phyloP scores from a whole-genome alignment of 2,113 vertebrate species.

The Microtus montanus region DNA sequence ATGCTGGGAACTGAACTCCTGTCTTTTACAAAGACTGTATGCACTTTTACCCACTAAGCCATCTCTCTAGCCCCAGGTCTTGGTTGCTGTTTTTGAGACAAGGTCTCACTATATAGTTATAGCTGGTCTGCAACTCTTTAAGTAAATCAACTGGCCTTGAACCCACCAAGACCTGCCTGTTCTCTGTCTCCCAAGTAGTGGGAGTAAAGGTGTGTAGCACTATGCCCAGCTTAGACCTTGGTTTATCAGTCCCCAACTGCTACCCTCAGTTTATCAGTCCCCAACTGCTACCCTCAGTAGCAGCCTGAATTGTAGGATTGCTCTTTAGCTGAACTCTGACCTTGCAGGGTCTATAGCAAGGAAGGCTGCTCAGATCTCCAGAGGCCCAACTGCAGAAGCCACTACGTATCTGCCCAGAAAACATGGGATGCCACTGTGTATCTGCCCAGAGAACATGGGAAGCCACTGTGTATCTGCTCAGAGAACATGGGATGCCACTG shows the following conservation, averaged over 20 bases:
- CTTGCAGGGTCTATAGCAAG: not conserved
- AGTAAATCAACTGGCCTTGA: not conserved
- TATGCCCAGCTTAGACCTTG: not conserved
- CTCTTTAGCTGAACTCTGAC: not conserved
- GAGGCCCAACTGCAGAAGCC: not conserved
- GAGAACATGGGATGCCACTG: not conserved
- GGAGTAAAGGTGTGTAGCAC: not conserved
- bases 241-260: not conserved
- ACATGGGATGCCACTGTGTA: not conserved
- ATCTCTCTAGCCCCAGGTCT: not conserved
- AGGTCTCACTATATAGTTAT: not conserved
- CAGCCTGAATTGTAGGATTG: too few relatives aligned
- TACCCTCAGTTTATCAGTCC: not conserved
- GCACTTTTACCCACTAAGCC: not conserved
- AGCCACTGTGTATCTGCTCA: not conserved
- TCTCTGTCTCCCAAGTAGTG: not conserved
- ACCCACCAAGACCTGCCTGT: not conserved
- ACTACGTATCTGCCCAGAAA: not conserved
- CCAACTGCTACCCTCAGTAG: not conserved
- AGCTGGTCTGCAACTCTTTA: not conserved
- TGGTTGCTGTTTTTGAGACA: not conserved
- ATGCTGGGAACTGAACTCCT: not conserved
- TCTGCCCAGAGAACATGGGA: not conserved
- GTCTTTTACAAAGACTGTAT: not conserved
- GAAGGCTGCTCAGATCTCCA: not conserved